Evolutionary conservation across 2,797 vertebrate species (phyloP), one percentile per base, ranked within the genome.

Genomic region (Hippoglossus hippoglossus): DNA sequence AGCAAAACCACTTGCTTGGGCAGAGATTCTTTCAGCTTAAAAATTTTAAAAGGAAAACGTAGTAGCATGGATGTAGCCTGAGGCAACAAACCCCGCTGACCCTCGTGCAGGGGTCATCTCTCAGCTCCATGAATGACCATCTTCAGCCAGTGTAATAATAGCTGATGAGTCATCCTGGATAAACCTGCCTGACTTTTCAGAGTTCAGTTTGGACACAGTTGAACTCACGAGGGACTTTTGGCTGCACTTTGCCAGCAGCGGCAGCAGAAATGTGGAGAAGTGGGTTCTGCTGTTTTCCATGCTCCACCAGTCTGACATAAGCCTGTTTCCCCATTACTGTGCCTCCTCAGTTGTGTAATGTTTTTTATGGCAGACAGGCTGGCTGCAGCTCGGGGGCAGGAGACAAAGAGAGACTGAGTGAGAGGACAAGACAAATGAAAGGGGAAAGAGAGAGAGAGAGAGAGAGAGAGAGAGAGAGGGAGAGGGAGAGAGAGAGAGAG

Each of bases 351-450:
- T 84, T 90, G 78, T 76, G 83, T 87, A 79, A 92, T 86, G 85
- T 80, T 84, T 91, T 49, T 90, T 84, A 85, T 89, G 83, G 89
- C 83, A 92, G 89, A 85, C 89, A 80, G 88, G 64, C 85, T 84
- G 87, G 80, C 86, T 90, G 57, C 55, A 34, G 63, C 62, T 78
- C 24, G 57, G 77, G 60, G 10, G 76, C 78, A 60, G 54, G 71
- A 91, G 78, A 93, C 86, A 90, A 93, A 92, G 85, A 90, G 53
- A 58, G 80, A 71, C 81, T 62, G 73, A 80, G 50, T 75, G 65
- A 73, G 47, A 77, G 83, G 79, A 81, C 68, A 56, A 77, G 75
- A 76, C 71, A 57, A 68, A 61, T 21, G 13, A 63, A 63, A 59
- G 44, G 63, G 63, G 63, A 2, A 9, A 39, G 22, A 18, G 63